phyloP scores from a whole-genome alignment of 1,140 invertebrate genomes.

The Tetramorium simillimum region DNA sequence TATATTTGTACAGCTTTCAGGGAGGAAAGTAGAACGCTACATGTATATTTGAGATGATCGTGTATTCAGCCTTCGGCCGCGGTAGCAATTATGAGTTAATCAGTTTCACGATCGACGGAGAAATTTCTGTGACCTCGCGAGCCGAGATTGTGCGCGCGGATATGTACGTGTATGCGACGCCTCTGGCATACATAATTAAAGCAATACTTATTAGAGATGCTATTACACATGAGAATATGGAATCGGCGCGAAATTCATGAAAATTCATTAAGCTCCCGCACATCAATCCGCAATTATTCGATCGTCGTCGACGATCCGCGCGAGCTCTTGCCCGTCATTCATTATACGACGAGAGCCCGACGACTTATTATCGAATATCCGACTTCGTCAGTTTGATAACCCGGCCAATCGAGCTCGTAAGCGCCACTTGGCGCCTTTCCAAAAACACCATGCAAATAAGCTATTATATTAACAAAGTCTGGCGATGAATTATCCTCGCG shows the following conservation, averaged over 20 bases:
- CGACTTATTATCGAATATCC: conserved; percentile 5
- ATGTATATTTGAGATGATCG: conserved; percentile 38
- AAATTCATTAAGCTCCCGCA: conserved; percentile 15
- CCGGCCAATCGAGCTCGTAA: neutral
- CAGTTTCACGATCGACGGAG: conserved; percentile 49
- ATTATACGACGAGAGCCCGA: neutral
- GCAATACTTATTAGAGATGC: conserved; percentile 51
- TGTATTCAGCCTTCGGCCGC: neutral
- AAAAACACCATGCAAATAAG: conserved; percentile 61
- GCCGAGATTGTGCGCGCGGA: conserved; percentile 21
- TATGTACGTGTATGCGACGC: neutral
- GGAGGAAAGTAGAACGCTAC: neutral
- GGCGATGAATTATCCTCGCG: conserved; percentile 51
- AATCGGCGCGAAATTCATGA: conserved; percentile 9
- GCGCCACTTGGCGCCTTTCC: conserved; percentile 39
- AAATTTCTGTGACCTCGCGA: conserved; percentile 49
- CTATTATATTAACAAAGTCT: conserved; percentile 62
- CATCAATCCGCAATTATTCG: conserved; percentile 22
- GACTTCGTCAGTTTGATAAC: conserved; percentile 7
- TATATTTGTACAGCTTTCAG: conserved; percentile 20
- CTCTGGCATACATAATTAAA: conserved; percentile 62
- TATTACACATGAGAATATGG: conserved; percentile 25
- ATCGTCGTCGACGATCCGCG: neutral
- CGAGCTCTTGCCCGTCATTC: neutral
- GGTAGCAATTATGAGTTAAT: conserved; percentile 53